These are phyloP conservation scores for Octodon degus DNA, from an alignment of 2,113 vertebrate species.

Conservation along the genomic window DNA sequence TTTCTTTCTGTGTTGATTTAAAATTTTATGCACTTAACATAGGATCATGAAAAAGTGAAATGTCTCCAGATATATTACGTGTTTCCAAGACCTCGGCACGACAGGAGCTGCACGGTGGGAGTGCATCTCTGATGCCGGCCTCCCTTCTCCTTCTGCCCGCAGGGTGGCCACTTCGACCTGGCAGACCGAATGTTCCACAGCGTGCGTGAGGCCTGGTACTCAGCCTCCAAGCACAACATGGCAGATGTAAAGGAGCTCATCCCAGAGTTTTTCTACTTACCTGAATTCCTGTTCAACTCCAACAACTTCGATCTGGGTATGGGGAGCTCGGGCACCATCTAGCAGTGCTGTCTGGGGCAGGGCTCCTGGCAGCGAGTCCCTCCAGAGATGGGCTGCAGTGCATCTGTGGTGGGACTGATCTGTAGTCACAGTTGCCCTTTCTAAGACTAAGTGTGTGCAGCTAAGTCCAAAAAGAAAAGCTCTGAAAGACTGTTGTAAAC, in stretches of 20 bases:
- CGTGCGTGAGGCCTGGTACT: slow-evolving; percentile 96
- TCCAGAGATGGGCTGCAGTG: not conserved
- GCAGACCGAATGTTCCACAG: slow-evolving; percentile 99
- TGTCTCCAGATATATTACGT: not conserved
- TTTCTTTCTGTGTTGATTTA: not conserved
- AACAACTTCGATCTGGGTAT: slow-evolving; percentile 98
- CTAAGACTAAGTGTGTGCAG: not conserved
- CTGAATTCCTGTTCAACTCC: slow-evolving; percentile 97
- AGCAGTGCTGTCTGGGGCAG: fast-evolving
- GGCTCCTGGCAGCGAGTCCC: not conserved
- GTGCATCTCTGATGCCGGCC: not conserved
- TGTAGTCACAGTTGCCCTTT: not conserved
- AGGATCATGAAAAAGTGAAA: not conserved
- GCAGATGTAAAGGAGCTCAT: slow-evolving; percentile 99
- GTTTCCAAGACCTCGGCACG: not conserved
- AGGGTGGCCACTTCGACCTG: slow-evolving; percentile 99
- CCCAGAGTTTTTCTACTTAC: slow-evolving; percentile 99
- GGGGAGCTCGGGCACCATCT: not conserved
- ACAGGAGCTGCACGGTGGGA: not conserved
- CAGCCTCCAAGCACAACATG: slow-evolving; percentile 99
- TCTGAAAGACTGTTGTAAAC: not conserved
- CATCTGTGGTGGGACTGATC: not conserved
- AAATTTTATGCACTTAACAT: not conserved
- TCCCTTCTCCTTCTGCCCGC: slow-evolving; percentile 10
- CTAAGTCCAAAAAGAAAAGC: not conserved